These are phyloP conservation scores for Orussus abietinus DNA, from an alignment of 1,140 invertebrate genomes.

Conservation along the genomic window DNA sequence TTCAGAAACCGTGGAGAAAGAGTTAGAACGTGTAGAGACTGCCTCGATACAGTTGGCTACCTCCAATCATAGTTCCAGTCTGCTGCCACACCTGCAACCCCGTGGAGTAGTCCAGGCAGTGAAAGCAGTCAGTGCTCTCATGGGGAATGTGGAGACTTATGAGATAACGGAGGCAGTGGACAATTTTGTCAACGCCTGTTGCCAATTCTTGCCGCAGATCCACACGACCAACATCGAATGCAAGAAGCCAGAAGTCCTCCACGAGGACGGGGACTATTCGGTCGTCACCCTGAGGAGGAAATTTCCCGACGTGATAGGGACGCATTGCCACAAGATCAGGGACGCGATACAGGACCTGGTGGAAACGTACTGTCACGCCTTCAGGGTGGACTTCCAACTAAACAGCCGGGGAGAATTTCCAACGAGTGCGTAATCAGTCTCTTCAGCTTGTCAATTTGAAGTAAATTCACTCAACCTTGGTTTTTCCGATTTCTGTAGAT, in stretches of 20 bases:
- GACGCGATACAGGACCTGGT: slow-evolving; percentile 72
- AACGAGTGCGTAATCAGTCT: slow-evolving; percentile 49
- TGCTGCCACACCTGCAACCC: slow-evolving; percentile 54
- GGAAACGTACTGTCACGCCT: slow-evolving; percentile 77
- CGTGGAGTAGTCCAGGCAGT: slow-evolving; percentile 79
- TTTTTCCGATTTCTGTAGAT: slow-evolving; percentile 49
- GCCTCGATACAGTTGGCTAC: slow-evolving; percentile 58
- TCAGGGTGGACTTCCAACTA: slow-evolving; percentile 77
- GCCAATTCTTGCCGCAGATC: slow-evolving; percentile 47
- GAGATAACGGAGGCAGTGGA: slow-evolving; percentile 75
- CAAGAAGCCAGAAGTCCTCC: slow-evolving; percentile 57
- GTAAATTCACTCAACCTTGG: no score
- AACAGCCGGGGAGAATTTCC: slow-evolving; percentile 44
- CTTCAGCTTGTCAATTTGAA: no score
- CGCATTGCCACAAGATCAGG: slow-evolving; percentile 65
- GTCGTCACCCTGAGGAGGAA: slow-evolving; percentile 58
- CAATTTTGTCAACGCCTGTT: slow-evolving; percentile 65
- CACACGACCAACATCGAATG: slow-evolving; percentile 52
- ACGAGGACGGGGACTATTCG: slow-evolving; percentile 61
- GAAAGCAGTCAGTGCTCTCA: slow-evolving; percentile 85
- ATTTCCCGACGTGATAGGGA: slow-evolving; percentile 57
- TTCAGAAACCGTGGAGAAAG: slow-evolving; percentile 74
- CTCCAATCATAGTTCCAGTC: slow-evolving; percentile 45
- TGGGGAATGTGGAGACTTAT: slow-evolving; percentile 82
- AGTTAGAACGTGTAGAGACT: slow-evolving; percentile 71